phyloP scores from a whole-genome alignment of 2,888 invertebrate species.

The Sthenelais limicola region DNA sequence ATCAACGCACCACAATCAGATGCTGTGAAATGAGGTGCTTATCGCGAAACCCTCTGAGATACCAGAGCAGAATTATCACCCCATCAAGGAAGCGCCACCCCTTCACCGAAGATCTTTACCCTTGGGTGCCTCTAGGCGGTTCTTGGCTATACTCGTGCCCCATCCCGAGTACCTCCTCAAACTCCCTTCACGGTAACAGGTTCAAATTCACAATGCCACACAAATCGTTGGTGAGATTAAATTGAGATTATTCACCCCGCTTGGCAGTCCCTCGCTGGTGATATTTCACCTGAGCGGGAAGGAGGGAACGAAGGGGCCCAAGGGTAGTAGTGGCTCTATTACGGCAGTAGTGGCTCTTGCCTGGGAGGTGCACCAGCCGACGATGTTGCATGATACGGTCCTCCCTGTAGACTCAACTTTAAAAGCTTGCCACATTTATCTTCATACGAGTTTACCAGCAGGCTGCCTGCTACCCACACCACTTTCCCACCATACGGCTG shows the following conservation, averaged over 20 bases:
- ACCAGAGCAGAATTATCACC: too few relatives aligned
- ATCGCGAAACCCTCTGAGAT: too few relatives aligned
- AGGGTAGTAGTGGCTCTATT: neutral
- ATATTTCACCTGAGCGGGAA: neutral
- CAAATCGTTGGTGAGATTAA: constrained; percentile 9
- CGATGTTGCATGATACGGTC: neutral
- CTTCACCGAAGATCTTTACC: too few relatives aligned
- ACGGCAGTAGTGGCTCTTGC: neutral
- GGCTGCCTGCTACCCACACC: too few relatives aligned
- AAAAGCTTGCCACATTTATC: neutral
- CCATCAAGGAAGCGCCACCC: too few relatives aligned
- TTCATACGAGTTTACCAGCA: too few relatives aligned
- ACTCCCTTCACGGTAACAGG: constrained; percentile 5
- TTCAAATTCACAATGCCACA: constrained; percentile 19
- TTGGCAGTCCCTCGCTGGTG: neutral
- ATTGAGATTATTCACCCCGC: constrained; percentile 16
- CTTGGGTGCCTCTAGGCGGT: too few relatives aligned
- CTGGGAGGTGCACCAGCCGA: neutral
- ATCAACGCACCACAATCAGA: too few relatives aligned
- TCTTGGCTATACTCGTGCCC: too few relatives aligned
- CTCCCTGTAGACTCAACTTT: neutral
- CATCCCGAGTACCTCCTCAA: too few relatives aligned
- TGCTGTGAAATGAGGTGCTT: too few relatives aligned
- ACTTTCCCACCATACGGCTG: neutral
- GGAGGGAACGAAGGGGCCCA: neutral